Evolutionary conservation across 2,113 vertebrate genomes (phyloP), one percentile per base, ranked within the genome.

Genomic region (Rhinolophus ferrumequinum): DNA sequence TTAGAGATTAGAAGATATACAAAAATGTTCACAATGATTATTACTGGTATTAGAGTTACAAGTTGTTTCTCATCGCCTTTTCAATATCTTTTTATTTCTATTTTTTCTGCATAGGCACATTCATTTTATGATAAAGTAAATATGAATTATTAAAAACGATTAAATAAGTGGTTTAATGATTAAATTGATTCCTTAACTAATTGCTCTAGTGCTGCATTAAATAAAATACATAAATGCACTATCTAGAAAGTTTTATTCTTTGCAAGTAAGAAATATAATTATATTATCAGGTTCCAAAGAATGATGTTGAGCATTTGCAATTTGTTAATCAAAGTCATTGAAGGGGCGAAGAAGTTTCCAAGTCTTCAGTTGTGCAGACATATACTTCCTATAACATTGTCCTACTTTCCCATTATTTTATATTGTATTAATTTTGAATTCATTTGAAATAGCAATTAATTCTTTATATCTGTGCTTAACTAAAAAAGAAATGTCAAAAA

Each of bases 401-500:
- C 24, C 28, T 77, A 84, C 33, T 91, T 77, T 85, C 4, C 24
- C 28, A 6, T 52, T 79, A 83, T 70, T 87, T 81, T 5, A 80
- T 52, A 62, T 87, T 94, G 69, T 52, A 88, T 54, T 44, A 85
- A 76, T 66, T 94, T 52, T 81, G 10, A 90, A 88, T 70, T 88
- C 22, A 70, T 41, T 94, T 92, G 47, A 93, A 73, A 66, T 75
- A 96, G 8, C 19, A 93, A 58, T 88, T 50, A 77, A 89, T 80
- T 93, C 41, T 94, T 69, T 75, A 64, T 72, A 80, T 56, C 38
- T 92, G 11, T 87, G 52, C n/a, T 62, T 88, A 96, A 64, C 33
- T 77, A 83, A 47, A 76, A 94, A 95, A 95, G 38, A 94, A 90
- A 92, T 89, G 22, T 3, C 56, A 41, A 88, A 88, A 96, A 85